phyloP scores from a whole-genome alignment of 2,888 invertebrate species.

The Leucophenga maculata region DNA sequence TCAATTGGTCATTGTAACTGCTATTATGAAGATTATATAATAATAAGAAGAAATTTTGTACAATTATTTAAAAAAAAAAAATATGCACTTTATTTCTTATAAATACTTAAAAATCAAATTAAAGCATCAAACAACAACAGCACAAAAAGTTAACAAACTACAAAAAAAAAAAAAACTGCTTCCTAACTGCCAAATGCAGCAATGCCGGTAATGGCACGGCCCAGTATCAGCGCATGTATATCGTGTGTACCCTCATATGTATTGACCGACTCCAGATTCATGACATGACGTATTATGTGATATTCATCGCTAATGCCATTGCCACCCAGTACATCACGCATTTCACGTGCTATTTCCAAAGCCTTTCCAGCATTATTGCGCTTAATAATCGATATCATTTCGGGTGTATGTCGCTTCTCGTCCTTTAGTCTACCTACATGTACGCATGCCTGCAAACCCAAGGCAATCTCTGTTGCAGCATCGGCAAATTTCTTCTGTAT shows the following conservation, averaged over 20 bases:
- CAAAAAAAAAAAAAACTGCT: no score
- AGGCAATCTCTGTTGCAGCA: conserved; percentile 93
- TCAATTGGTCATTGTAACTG: no score
- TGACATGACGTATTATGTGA: conserved; percentile 94
- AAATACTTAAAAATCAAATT: no score
- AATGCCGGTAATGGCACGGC: conserved; percentile 94
- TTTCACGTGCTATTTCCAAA: conserved; percentile 89
- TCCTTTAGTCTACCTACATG: conserved; percentile 94
- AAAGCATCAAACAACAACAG: no score
- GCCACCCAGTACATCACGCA: conserved; percentile 96
- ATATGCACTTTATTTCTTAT: no score
- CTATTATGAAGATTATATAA: no score
- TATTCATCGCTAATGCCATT: conserved; percentile 99
- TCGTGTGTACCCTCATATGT: conserved; percentile 99
- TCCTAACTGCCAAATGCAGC: conserved; percentile 79
- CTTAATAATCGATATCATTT: conserved; percentile 97
- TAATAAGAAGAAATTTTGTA: no score
- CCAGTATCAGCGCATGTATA: conserved; percentile 95
- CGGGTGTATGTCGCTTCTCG: conserved; percentile 83
- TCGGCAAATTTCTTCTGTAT: conserved; percentile 98
- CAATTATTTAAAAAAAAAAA: no score
- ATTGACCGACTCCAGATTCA: conserved; percentile 98
- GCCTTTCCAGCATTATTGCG: conserved; percentile 96
- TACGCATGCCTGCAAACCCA: conserved; percentile 90
- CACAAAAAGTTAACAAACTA: no score